Evolutionary conservation across 2,797 vertebrate species (phyloP).

Genomic region (Loriculus beryllinus): DNA sequence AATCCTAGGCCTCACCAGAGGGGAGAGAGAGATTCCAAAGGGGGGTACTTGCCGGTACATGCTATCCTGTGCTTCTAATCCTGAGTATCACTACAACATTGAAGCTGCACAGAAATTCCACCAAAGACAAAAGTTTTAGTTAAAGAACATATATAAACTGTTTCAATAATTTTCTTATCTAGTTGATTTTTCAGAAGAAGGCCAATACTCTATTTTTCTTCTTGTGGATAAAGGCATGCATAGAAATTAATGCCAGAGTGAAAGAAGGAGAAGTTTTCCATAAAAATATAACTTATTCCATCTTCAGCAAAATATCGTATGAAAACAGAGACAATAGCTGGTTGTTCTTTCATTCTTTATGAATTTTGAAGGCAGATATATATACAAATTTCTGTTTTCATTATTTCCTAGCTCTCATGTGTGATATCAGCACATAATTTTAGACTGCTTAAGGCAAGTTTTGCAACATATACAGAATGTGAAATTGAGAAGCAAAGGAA

Average conservation of each 20-base stretch:
- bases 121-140: neutral
- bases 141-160: neutral
- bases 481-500: neutral
- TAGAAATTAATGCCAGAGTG: neutral
- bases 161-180: neutral
- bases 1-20: neutral
- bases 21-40: neutral
- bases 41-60: rapidly evolving
- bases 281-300: neutral
- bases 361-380: neutral
- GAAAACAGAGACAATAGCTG: neutral
- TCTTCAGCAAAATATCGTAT: neutral
- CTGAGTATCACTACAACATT: neutral
- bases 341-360: neutral
- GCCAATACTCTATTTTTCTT: neutral
- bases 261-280: neutral
- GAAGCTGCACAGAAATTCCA: neutral
- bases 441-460: neutral
- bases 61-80: neutral
- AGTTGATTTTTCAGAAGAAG: neutral
- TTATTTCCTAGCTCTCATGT: neutral
- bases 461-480: neutral
- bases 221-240: neutral
- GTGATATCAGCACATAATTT: neutral
- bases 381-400: neutral